A percentile compares a stretch with the other conserved stretches of the same genome.
Conservation (phyloP, 2,113 vertebrate species). For the Platysteira castanea region DNA sequence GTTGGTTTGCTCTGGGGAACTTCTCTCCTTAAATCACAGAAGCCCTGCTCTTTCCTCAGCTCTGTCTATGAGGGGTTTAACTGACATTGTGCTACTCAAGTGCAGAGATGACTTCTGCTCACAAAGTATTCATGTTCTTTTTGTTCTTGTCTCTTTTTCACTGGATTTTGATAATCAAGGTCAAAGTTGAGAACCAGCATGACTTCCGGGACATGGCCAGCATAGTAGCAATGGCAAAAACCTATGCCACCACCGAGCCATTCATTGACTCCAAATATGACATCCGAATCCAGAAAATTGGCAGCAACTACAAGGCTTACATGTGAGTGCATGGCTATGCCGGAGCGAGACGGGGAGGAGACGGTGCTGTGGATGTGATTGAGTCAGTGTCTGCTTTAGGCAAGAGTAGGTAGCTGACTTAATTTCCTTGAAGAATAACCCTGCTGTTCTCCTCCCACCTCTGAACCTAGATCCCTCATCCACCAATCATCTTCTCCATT, state of each 20-base stretch:
- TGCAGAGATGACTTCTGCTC: not conserved
- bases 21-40: not conserved
- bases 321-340: slow-evolving; percentile 79
- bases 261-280: slow-evolving; percentile 96
- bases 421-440: not conserved
- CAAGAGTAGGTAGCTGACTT: slow-evolving; percentile 12
- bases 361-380: not conserved
- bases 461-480: not conserved
- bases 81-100: not conserved
- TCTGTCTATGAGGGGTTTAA: not conserved
- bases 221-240: slow-evolving; percentile 90
- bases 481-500: not conserved
- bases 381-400: not conserved
- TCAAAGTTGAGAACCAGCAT: slow-evolving; percentile 93
- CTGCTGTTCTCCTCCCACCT: not conserved
- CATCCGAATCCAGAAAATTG: slow-evolving; percentile 97
- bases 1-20: not conserved
- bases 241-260: slow-evolving; percentile 90
- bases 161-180: slow-evolving; percentile 69
- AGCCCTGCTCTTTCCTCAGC: not conserved
- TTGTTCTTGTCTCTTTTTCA: not conserved
- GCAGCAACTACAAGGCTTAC: slow-evolving; percentile 97
- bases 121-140: not conserved
- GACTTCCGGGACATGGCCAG: slow-evolving; percentile 96
- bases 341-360: not conserved